Base-by-base conservation (phyloP, 2,113 vertebrate species). In the Xyrauchen texanus region DNA sequence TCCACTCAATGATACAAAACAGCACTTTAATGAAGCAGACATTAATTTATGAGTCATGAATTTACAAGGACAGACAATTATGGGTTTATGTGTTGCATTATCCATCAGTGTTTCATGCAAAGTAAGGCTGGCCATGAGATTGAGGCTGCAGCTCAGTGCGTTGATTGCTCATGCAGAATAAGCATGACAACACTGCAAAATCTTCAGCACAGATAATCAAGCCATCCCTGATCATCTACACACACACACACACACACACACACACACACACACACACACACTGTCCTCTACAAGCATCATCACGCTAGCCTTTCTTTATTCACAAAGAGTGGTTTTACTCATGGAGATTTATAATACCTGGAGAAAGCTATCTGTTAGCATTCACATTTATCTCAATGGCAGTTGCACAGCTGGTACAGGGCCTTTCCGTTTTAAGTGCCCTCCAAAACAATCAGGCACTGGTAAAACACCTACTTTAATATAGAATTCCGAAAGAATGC, bases 1-100 rank as follows among this genome's bases (percentile, higher is more conserved):
- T 44, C 46, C 73, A 64, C 61, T 42, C 61, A 53, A 65, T 8
- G 61, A 64, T 65, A 52, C 62, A 65, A 44, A 76, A 76, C 34
- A 61, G 2, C 8, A 44, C 49, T 76, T 76, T 64, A 55, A 65
- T 16, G 13, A 52, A 53, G 49, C 61, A 15, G 73, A 53, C 8
- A 16, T n/a, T n/a, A n/a, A n/a, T n/a, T n/a, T n/a, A n/a, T n/a
- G n/a, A n/a, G n/a, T 51, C 10, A 34, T 34, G 21, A 51, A 46
- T 13, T 60, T 62, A 51, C n/a, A 63, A 52, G 60, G 12, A 45
- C 62, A 55, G 61, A 49, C 12, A 9, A 3, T 62, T 74, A 34
- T 9, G 49, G n/a, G 16, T 61, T 6, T 21, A 9, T 11, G n/a
- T 5, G n/a, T 4, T 61, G 11, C 16, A 49, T 74, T 34, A 58